Evolutionary conservation across 2,797 vertebrate genomes (phyloP).

Genomic region (Mus caroli): DNA sequence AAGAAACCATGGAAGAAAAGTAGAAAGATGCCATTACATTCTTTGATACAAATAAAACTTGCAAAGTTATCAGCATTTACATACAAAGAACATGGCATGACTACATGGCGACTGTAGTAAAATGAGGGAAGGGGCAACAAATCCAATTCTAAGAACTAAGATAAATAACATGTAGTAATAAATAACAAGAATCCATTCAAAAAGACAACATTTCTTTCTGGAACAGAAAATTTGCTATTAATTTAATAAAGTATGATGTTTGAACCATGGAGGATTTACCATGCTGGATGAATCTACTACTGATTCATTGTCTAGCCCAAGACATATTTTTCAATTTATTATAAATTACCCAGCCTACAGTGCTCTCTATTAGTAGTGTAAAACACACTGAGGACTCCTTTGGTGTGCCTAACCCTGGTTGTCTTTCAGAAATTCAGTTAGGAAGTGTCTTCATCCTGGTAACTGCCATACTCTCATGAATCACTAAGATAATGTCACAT

Average conservation of each 20-base stretch:
- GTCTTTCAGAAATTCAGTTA: background rate
- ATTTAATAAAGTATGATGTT: background rate
- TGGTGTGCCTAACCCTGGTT: background rate
- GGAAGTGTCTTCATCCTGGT: background rate
- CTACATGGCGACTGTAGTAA: background rate
- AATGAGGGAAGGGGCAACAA: background rate
- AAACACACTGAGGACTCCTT: background rate
- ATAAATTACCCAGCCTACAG: background rate
- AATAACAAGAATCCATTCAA: background rate
- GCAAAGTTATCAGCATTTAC: background rate
- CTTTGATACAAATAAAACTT: background rate
- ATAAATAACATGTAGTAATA: background rate
- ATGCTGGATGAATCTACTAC: background rate
- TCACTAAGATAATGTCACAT: background rate
- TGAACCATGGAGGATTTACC: background rate
- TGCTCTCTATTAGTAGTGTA: background rate
- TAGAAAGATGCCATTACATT: background rate
- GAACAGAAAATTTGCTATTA: background rate
- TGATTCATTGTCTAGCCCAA: background rate
- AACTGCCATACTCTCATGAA: background rate
- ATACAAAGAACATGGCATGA: background rate
- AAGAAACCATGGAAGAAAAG: background rate
- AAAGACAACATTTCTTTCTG: background rate
- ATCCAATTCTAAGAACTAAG: background rate
- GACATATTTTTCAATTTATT: background rate